These are phyloP conservation scores for Macrosoma leucophasiata DNA, from an alignment of 2,888 invertebrate species.

Conservation along the genomic window DNA sequence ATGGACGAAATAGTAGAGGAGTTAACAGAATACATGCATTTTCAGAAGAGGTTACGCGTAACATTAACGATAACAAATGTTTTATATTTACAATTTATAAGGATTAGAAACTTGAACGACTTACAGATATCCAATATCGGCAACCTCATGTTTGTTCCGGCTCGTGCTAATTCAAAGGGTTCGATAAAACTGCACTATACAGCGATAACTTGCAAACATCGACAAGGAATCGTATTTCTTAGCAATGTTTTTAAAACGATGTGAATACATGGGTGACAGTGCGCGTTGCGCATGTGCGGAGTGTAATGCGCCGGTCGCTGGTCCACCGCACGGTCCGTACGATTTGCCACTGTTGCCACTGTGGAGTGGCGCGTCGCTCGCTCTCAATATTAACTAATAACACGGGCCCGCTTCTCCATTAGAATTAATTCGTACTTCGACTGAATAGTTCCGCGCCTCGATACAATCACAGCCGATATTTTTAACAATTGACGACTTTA, in stretches of 20 bases:
- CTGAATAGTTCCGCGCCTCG: slow-evolving; percentile 18
- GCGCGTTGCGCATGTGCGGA: no score
- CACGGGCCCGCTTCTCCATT: slow-evolving; percentile 17
- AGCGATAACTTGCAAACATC: slow-evolving; percentile 21
- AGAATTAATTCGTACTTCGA: slow-evolving; percentile 21
- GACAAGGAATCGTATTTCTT: slow-evolving; percentile 33
- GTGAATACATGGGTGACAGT: slow-evolving; percentile 33
- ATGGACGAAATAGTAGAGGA: no score
- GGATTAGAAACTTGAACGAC: slow-evolving; percentile 29
- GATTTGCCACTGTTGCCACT: no score
- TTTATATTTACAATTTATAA: no score
- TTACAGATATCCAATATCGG: slow-evolving; percentile 58
- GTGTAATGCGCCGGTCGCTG: slow-evolving; percentile 45
- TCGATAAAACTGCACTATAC: slow-evolving; percentile 31
- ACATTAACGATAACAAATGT: no score
- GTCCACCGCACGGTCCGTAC: slow-evolving; percentile 8
- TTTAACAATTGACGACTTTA: slow-evolving; percentile 40
- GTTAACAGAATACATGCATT: no score
- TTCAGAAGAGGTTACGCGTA: no score
- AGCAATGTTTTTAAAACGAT: slow-evolving; percentile 40
- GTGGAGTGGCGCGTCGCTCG: slow-evolving; percentile 19
- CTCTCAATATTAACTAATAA: slow-evolving; percentile 29
- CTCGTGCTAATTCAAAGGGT: slow-evolving; percentile 25
- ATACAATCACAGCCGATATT: slow-evolving; percentile 27
- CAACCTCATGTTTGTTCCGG: slow-evolving; percentile 47